Base-by-base conservation (phyloP, 2,113 vertebrate species). In the Pseudopipra pipra region DNA sequence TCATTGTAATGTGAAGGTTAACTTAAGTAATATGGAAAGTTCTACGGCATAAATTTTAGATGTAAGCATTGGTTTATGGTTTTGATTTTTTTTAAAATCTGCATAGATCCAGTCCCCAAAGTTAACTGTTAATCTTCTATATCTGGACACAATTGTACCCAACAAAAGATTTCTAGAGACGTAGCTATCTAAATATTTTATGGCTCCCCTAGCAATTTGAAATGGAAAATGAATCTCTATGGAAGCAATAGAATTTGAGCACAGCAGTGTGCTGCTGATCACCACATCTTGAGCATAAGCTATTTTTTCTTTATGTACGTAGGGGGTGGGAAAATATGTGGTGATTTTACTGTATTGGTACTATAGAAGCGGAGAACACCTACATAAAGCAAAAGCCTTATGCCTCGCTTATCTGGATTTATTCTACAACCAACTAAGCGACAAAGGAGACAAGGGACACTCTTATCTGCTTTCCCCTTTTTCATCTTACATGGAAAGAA, bases 251-350 rank as follows among this genome's bases (percentile, higher is more conserved):
- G 72, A 90, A 87, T 68, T 93, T 83, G n/a, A 89, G 44, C 33
- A 78, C 44, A 93, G 79, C 63, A 93, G 41, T 0, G 0, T 89
- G 88, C 79, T 90, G 88, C 90, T 84, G 66, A 88, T 94, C 77
- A 81, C 90, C 61, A 88, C 84, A 92, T 95, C 55, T 91, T 47
- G 70, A 47, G 87, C 85, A 11, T n/a, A 90, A 95, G 72, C 65
- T 95, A 93, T 96, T 96, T 95, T 95, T 95, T 71, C 72, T 90
- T 90, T 84, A 84, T 61, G 44, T 59, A 95, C 14, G 52, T 93
- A 86, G 95, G 82, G 87, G 68, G 95, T 96, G 95, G 94, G 80
- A 95, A 95, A 95, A 86, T 80, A 90, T 63, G 90, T 94, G 79
- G 68, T 90, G 90, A 93, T 92, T 96, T 95, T 88, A 92, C 85